phyloP scores from a whole-genome alignment of 1,140 invertebrate species.

The Pissodes strobi region DNA sequence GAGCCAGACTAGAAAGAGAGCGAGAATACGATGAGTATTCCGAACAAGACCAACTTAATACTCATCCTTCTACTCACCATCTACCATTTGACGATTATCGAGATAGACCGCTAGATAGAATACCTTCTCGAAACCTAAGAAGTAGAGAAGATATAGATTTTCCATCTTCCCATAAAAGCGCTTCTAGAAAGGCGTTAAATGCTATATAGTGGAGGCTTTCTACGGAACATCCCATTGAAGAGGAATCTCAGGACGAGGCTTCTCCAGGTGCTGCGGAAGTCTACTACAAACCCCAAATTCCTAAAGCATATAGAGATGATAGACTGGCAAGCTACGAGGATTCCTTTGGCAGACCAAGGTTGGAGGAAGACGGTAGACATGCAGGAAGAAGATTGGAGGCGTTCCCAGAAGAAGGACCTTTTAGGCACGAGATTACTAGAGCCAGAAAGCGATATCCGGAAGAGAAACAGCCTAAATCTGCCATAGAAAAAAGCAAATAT shows the following conservation, averaged over 20 bases:
- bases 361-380: constrained; percentile 37
- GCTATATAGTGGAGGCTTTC: constrained; percentile 60
- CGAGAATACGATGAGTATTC: constrained; percentile 57
- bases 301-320: constrained; percentile 52
- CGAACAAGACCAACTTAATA: constrained; percentile 46
- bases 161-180: constrained; percentile 57
- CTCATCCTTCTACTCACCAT: constrained; percentile 42
- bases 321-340: constrained; percentile 37
- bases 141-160: constrained; percentile 58
- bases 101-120: constrained; percentile 41
- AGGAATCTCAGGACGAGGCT: constrained; percentile 53
- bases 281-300: constrained; percentile 53
- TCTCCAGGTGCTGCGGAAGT: constrained; percentile 42
- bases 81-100: constrained; percentile 50
- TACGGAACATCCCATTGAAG: constrained; percentile 57
- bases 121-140: constrained; percentile 46
- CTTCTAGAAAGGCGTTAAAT: constrained; percentile 59
- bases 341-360: constrained; percentile 31
- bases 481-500: constrained; percentile 41
- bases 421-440: constrained; percentile 25
- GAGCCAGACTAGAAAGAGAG: constrained; percentile 53
- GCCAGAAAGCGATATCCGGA: constrained; percentile 35
- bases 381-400: constrained; percentile 23
- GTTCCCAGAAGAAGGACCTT: constrained; percentile 28
- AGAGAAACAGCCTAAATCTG: constrained; percentile 27